These are phyloP conservation scores for Meandrusa payeni DNA, from an alignment of 2,888 invertebrate genomes.

Conservation along the genomic window DNA sequence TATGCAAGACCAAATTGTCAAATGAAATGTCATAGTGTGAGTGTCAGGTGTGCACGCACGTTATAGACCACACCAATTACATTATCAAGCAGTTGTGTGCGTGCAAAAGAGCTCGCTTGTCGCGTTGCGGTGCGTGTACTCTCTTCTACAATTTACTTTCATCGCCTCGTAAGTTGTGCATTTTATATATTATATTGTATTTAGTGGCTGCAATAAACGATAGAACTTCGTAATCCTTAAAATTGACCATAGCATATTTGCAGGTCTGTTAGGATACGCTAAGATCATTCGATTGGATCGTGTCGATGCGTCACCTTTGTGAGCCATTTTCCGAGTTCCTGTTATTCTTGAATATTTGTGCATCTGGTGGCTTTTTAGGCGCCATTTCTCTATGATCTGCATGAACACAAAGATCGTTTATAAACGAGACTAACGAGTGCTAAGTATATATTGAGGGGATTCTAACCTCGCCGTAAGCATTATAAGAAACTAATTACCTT, in stretches of 20 bases:
- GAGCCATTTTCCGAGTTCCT: slow-evolving; percentile 73
- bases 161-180: slow-evolving; percentile 78
- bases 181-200: slow-evolving; percentile 58
- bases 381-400: not conserved
- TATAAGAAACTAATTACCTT: slow-evolving; percentile 27
- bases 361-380: slow-evolving; percentile 24
- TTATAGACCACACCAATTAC: slow-evolving; percentile 31
- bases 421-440: slow-evolving; percentile 21
- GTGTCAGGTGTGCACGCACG: slow-evolving; percentile 16
- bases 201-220: slow-evolving; percentile 43
- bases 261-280: slow-evolving; percentile 41
- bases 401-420: slow-evolving; percentile 3
- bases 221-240: slow-evolving; percentile 28
- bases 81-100: slow-evolving; percentile 55
- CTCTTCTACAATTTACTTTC: slow-evolving; percentile 77
- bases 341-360: slow-evolving; percentile 40
- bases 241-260: slow-evolving; percentile 27
- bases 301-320: slow-evolving; percentile 80
- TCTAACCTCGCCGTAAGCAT: slow-evolving; percentile 49
- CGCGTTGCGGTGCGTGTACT: slow-evolving; percentile 75
- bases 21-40: slow-evolving; percentile 28
- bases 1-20: slow-evolving; percentile 15
- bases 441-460: slow-evolving; percentile 37
- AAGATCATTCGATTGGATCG: slow-evolving; percentile 73
- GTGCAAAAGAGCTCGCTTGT: slow-evolving; percentile 70